Base-by-base conservation (phyloP, 1,140 invertebrate species). In the Tetramorium alpestre region DNA sequence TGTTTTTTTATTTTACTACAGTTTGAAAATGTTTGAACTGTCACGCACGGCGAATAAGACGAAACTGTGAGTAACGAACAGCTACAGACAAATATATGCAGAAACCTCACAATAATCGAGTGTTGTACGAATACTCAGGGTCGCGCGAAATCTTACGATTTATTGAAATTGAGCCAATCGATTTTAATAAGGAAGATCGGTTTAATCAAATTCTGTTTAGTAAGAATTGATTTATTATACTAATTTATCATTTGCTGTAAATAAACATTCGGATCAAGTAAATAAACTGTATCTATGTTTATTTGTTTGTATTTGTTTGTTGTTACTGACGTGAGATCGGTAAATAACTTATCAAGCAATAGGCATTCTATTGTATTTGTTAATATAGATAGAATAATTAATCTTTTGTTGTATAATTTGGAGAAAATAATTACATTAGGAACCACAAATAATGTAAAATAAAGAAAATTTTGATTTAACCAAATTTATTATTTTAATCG, bases 21-120 rank as follows among this genome's bases (percentile, higher is more conserved):
- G 13, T 28, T 0, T 5, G 60, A 6, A 41, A 33, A 49, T 6
- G 11, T 16, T 65, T 1, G 28, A n/a, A 51, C 64, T 33, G 47
- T 54, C 11, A 54, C 33, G 11, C 28, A 22, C n/a, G n/a, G 8
- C n/a, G 62, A 22, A 38, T 44, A 81, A 81, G 4, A 7, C 18
- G 47, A 51, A 54, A 81, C 77, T 81, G 64, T 18, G 44, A 81
- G n/a, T 22, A 41, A 78, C 33, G 8, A 13, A 25, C 13, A 18
- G 44, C n/a, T 51, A 4, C n/a, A 33, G 44, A 6, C 22, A 69
- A 41, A 41, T 67, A 69, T 51, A 67, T 18, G 51, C n/a, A 62
- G 54, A 44, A 60, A 58, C 1, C 4, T 41, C 2, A n/a, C 28
- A 41, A 47, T 49, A 56, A 75, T 56, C 18, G 10, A 28, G 16